Base-by-base conservation (phyloP, 2,113 vertebrate genomes). In the Atractosteus spatula region DNA sequence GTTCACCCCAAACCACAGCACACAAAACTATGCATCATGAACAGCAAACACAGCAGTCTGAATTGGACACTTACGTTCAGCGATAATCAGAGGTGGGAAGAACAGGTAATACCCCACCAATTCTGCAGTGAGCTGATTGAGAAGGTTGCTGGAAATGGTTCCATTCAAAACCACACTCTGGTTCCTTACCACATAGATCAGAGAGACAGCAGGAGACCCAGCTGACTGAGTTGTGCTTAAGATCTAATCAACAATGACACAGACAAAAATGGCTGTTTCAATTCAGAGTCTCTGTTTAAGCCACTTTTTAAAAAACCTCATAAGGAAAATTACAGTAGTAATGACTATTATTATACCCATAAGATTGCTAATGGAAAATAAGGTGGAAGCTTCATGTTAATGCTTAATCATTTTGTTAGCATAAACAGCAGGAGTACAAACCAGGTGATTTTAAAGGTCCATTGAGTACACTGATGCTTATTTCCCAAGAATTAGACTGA, bases 91-190 rank as follows among this genome's bases (percentile, higher is more conserved):
- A 2, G 97, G 96, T 0, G 97, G 97, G 84, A 96, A 98, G 85
- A 95, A 96, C 76, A 99, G 94, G 89, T 98, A 98, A 91, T 98
- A 99, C 72, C 97, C 97, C 80, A 99, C 96, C 81, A 98, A 87
- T 85, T 98, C 96, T n/a, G 96, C 96, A 0, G 96, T 97, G 79
- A 99, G 93, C 83, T 94, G 94, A 84, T 94, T 92, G 67, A 99
- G 96, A 62, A 99, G 93, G 84, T 93, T 95, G 89, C 96, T 96
- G 86, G 97, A 93, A 59, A 86, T 78, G 0, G 95, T 98, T 76
- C 97, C 97, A 10, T 98, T 98, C 78, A 98, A 91, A 72, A 91
- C 85, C 51, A 83, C 81, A 76, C 93, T 96, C 80, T 92, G 91
- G 77, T 99, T 99, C 83, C 78, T 91, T 84, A 98, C 94, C 73